These are phyloP conservation scores for Hestina assimilis DNA, from an alignment of 1,140 invertebrate species.

Conservation along the genomic window DNA sequence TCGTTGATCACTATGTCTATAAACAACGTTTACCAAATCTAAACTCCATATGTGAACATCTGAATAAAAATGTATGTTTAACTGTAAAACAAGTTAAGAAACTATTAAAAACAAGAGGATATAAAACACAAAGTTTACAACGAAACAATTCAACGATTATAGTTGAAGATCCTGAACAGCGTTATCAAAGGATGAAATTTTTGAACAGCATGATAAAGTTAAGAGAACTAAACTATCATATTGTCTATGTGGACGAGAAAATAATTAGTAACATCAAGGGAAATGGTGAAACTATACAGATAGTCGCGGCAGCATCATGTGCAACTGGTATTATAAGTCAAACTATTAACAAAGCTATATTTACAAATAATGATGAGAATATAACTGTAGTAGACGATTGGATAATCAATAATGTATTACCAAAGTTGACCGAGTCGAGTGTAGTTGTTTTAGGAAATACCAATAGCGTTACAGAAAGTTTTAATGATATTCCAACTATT, in stretches of 20 bases:
- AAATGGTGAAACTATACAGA: neutral
- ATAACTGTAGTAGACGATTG: neutral
- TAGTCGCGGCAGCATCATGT: neutral
- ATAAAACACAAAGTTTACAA: neutral
- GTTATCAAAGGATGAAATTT: slow-evolving; percentile 5
- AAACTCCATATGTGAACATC: neutral
- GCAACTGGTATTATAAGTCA: neutral
- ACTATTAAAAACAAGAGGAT: neutral
- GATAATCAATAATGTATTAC: neutral
- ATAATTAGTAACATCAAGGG: neutral
- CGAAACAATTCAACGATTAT: neutral
- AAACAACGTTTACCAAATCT: neutral
- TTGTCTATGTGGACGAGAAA: slow-evolving; percentile 14
- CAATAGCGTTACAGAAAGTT: neutral
- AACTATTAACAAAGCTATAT: neutral
- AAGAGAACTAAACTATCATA: neutral
- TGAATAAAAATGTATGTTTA: neutral
- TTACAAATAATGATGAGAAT: neutral
- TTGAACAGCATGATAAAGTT: neutral
- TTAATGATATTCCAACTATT: slow-evolving; percentile 5
- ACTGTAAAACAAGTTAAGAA: neutral
- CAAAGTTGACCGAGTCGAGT: neutral
- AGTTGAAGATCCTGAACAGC: neutral
- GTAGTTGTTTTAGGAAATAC: neutral
- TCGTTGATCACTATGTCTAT: neutral